These are phyloP conservation scores for Cynaeus angustus DNA, from an alignment of 2,888 invertebrate genomes.

Conservation along the genomic window DNA sequence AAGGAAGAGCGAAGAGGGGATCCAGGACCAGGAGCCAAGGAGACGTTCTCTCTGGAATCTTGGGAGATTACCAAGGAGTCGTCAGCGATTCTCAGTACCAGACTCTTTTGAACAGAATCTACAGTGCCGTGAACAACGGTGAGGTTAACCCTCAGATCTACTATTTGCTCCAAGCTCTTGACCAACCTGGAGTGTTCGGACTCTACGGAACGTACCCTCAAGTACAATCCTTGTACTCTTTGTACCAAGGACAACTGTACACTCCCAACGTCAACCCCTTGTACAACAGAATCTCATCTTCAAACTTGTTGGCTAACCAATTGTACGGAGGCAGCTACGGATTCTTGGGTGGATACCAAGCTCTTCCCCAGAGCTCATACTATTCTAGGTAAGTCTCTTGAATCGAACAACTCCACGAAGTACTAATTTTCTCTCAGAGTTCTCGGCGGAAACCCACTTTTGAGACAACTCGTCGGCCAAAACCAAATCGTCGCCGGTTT, in stretches of 20 bases:
- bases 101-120: conserved; percentile 53
- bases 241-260: not conserved
- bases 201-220: too few relatives aligned
- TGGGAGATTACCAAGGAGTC: conserved; percentile 55
- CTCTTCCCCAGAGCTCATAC: too few relatives aligned
- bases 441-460: not conserved
- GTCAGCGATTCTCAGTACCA: conserved; percentile 53
- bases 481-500: not conserved
- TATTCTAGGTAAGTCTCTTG: too few relatives aligned
- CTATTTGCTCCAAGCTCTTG: conserved; percentile 37
- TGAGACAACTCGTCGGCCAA: not conserved
- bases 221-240: too few relatives aligned
- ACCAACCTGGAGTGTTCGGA: conserved; percentile 4
- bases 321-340: too few relatives aligned
- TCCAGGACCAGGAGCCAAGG: conserved; percentile 42
- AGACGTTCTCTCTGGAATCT: conserved; percentile 52
- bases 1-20: conserved; percentile 38
- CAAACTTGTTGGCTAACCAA: conserved; percentile 21
- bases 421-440: not conserved
- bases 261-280: conserved; percentile 3
- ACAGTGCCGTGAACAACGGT: conserved; percentile 53
- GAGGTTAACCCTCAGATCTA: conserved; percentile 51
- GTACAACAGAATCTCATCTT: not conserved
- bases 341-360: too few relatives aligned
- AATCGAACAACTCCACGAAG: too few relatives aligned